A percentile compares a stretch with the other conserved stretches of the same genome.
These are phyloP conservation scores for Dasypolia templi DNA, from an alignment of 2,888 invertebrate genomes.

Conservation along the genomic window DNA sequence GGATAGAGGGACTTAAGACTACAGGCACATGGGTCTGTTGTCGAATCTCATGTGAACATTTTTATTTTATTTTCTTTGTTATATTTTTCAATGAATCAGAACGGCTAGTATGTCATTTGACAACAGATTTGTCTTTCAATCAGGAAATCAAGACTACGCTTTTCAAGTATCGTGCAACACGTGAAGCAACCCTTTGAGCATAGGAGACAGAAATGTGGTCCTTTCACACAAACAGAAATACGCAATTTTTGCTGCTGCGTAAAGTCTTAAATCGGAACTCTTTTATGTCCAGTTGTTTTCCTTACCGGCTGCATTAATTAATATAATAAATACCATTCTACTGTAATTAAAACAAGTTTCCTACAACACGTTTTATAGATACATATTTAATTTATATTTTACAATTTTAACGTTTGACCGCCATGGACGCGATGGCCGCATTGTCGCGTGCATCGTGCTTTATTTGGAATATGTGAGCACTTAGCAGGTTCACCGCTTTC, in stretches of 20 bases:
- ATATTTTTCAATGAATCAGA: not conserved
- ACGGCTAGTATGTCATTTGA: not conserved
- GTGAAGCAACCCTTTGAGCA: not conserved
- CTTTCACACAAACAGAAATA: constrained; percentile 9
- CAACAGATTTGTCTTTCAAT: not conserved
- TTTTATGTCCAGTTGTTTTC: constrained; percentile 39
- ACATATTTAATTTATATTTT: constrained; percentile 73
- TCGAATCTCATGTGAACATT: not conserved
- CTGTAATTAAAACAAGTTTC: constrained; percentile 48
- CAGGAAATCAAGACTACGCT: not conserved
- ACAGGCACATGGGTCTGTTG: not conserved
- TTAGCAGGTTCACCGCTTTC: not conserved
- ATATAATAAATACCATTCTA: constrained; percentile 40
- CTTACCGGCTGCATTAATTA: constrained; percentile 34
- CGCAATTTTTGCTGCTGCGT: constrained; percentile 1
- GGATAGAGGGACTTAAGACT: not conserved
- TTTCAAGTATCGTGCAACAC: not conserved
- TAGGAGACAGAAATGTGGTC: not conserved
- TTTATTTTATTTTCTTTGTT: not conserved
- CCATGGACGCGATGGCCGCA: constrained; percentile 12
- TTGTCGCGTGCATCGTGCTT: not conserved
- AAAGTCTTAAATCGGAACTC: constrained; percentile 26
- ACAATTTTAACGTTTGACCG: constrained; percentile 66
- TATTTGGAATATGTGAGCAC: not conserved
- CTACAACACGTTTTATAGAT: constrained; percentile 75